These are phyloP conservation scores for Caenorhabditis afra DNA, from an alignment of 2,888 invertebrate species.

Conservation along the genomic window DNA sequence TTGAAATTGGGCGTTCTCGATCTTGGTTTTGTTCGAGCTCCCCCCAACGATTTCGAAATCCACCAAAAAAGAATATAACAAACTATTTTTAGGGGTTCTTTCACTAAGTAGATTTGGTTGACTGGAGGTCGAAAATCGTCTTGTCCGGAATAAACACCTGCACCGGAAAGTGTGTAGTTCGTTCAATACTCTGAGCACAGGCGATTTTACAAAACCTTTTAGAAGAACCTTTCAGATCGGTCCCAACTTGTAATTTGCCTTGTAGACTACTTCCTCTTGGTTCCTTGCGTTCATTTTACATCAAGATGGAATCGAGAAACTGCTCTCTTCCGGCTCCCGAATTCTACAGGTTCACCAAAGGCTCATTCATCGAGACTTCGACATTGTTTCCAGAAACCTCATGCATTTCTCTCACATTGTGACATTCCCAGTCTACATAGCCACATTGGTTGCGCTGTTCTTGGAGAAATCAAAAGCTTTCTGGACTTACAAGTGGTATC, in stretches of 20 bases:
- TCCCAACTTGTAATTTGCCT: background rate
- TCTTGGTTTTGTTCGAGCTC: too few relatives aligned
- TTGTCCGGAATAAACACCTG: too few relatives aligned
- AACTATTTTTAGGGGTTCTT: too few relatives aligned
- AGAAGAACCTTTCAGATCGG: too few relatives aligned
- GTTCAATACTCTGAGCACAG: too few relatives aligned
- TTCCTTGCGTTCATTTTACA: background rate
- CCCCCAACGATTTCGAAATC: too few relatives aligned
- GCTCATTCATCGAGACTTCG: background rate
- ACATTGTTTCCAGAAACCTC: slow-evolving; percentile 11
- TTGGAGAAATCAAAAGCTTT: slow-evolving; percentile 17
- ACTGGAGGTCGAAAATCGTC: too few relatives aligned
- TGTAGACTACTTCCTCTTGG: background rate
- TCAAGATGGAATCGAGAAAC: background rate
- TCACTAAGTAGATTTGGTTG: too few relatives aligned
- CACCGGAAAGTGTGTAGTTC: too few relatives aligned
- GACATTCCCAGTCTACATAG: slow-evolving; percentile 24
- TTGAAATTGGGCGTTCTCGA: too few relatives aligned
- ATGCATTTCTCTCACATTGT: slow-evolving; percentile 35
- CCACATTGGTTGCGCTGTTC: slow-evolving; percentile 8
- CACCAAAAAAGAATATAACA: too few relatives aligned
- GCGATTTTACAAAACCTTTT: too few relatives aligned
- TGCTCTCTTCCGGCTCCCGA: slow-evolving; percentile 29
- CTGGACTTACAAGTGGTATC: slow-evolving; percentile 26
- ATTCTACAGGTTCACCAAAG: slow-evolving; percentile 10